phyloP scores from a whole-genome alignment of 1,140 invertebrate species.

The Sweltsa coloradensis region DNA sequence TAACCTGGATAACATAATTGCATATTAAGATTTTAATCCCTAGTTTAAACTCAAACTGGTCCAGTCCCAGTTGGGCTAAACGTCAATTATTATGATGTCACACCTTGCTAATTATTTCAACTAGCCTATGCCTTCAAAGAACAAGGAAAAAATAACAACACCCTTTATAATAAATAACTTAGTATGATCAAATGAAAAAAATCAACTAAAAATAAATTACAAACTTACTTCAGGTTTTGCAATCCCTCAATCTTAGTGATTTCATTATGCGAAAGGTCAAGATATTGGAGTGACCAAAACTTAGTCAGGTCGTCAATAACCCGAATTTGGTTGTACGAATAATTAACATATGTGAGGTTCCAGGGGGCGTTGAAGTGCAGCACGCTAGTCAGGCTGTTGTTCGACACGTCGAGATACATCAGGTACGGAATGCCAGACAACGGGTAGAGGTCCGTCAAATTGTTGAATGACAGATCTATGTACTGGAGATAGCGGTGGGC shows the following conservation, averaged over 20 bases:
- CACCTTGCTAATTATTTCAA: no score
- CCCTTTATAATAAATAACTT: no score
- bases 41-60: no score
- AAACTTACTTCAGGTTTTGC: constrained; percentile 6
- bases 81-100: no score
- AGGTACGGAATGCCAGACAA: neutral
- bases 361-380: constrained; percentile 1
- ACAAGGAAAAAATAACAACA: no score
- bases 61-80: no score
- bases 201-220: no score
- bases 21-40: no score
- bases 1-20: no score
- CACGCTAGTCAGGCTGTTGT: neutral
- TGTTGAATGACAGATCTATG: neutral
- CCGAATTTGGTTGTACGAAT: constrained; percentile 2
- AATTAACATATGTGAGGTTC: constrained; percentile 1
- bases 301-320: constrained; percentile 1
- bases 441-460: neutral
- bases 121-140: no score
- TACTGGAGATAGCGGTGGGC: neutral
- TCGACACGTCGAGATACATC: constrained; percentile 2
- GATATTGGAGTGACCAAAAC: constrained; percentile 2
- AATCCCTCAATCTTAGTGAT: neutral
- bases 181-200: no score
- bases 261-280: neutral